phyloP scores from a whole-genome alignment of 1,140 invertebrate species.

The Zaprionus ornatus region DNA sequence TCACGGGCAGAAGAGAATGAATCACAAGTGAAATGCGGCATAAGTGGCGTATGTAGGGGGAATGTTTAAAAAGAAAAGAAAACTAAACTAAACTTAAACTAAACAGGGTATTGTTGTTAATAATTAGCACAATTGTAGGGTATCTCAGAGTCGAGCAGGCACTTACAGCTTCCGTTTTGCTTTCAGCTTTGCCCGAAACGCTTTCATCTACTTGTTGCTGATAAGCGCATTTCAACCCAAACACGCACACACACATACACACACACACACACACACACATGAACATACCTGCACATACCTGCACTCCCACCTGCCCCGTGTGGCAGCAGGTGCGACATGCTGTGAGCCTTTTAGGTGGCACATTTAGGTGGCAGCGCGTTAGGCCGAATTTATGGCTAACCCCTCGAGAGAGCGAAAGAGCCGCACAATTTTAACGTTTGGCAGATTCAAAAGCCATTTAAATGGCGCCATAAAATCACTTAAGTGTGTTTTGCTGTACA shows the following conservation, averaged over 20 bases:
- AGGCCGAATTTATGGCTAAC: slow-evolving; percentile 55
- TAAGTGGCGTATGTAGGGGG: background rate
- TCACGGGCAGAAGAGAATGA: background rate
- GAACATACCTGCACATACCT: background rate
- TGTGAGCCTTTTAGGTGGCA: slow-evolving; percentile 16
- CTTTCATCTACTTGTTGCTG: slow-evolving; percentile 66
- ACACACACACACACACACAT: background rate
- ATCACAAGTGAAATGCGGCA: background rate
- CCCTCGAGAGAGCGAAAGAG: background rate
- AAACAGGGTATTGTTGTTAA: background rate
- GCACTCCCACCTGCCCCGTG: background rate
- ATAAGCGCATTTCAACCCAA: slow-evolving; percentile 49
- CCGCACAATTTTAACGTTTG: slow-evolving; percentile 37
- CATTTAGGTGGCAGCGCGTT: slow-evolving; percentile 25
- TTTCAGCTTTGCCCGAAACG: slow-evolving; percentile 21
- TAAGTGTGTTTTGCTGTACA: slow-evolving; percentile 62
- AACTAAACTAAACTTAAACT: background rate
- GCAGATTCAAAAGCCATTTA: slow-evolving; percentile 73
- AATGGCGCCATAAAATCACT: slow-evolving; percentile 74
- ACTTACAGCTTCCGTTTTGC: background rate
- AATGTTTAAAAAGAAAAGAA: too few species aligned
- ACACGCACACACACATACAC: background rate
- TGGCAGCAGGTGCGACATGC: slow-evolving; percentile 4
- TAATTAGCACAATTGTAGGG: background rate
- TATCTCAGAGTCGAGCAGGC: background rate